Percentiles rank a stretch among this genome's conserved stretches.
These are phyloP conservation scores for Centrocercus urophasianus DNA, from an alignment of 2,113 vertebrate genomes.

Conservation along the genomic window DNA sequence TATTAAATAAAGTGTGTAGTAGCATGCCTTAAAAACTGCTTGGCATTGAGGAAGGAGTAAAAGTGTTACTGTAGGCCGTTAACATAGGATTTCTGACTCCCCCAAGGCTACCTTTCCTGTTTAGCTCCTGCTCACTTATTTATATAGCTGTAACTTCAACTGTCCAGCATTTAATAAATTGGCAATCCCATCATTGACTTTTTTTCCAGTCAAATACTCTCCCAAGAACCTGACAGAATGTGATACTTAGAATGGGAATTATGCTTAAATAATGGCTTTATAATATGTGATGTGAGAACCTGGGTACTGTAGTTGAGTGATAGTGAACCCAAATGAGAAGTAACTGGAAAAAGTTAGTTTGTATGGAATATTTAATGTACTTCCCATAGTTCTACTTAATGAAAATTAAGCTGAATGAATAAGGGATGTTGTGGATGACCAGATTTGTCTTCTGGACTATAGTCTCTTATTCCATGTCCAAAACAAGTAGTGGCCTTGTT, in stretches of 20 bases:
- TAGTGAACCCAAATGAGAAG: not conserved
- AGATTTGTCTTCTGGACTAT: not conserved
- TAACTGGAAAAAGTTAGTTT: not conserved
- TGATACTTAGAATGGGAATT: not conserved
- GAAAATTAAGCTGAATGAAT: not conserved
- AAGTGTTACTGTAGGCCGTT: not conserved
- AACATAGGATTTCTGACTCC: conserved; percentile 12
- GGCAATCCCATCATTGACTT: not conserved
- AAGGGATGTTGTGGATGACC: not conserved
- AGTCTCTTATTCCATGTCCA: not conserved
- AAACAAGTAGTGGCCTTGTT: not conserved
- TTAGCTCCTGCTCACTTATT: not conserved
- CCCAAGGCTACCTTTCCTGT: not conserved
- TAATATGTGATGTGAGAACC: not conserved
- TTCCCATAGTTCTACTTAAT: not conserved
- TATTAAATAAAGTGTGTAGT: not conserved
- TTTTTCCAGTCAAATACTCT: not conserved
- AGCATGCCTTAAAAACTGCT: not conserved
- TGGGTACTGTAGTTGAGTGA: not conserved
- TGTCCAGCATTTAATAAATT: conserved; percentile 3
- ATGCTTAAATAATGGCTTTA: not conserved
- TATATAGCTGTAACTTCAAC: not conserved
- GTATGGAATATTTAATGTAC: not conserved
- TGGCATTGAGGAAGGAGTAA: not conserved
- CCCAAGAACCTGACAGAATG: not conserved